These are phyloP conservation scores for Drosophila subobscura DNA, from an alignment of 1,140 invertebrate species.

Conservation along the genomic window DNA sequence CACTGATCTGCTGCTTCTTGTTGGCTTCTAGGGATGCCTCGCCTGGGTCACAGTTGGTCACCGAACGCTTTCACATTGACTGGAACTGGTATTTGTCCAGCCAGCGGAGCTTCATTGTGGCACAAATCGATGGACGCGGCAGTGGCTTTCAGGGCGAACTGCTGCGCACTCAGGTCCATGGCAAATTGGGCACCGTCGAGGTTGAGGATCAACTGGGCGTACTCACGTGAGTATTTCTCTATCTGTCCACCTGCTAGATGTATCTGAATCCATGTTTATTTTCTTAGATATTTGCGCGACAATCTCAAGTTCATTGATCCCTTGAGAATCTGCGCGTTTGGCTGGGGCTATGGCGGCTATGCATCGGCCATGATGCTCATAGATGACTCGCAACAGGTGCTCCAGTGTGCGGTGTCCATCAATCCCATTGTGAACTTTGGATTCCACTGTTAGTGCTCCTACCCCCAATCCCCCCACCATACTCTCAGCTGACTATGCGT, in stretches of 20 bases:
- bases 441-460: constrained; percentile 88
- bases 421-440: constrained; percentile 92
- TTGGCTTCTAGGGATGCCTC: constrained; percentile 86
- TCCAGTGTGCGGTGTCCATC: constrained; percentile 91
- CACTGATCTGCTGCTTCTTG: no score
- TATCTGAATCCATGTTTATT: neutral
- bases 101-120: constrained; percentile 90
- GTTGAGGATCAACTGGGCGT: constrained; percentile 95
- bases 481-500: no score
- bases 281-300: constrained; percentile 87
- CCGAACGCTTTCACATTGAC: constrained; percentile 88
- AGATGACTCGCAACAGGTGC: constrained; percentile 88
- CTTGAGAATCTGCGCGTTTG: constrained; percentile 89
- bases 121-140: constrained; percentile 91
- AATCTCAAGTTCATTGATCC: constrained; percentile 90
- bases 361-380: constrained; percentile 90
- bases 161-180: constrained; percentile 89
- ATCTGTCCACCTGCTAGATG: no score
- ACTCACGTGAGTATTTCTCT: constrained; percentile 85
- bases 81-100: constrained; percentile 92
- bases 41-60: constrained; percentile 90
- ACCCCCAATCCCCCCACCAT: no score
- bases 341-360: constrained; percentile 89
- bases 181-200: constrained; percentile 86
- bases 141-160: constrained; percentile 91